A percentile compares a stretch with the other conserved stretches of the same genome.
Conservation (phyloP, 2,797 vertebrate species). For the Melanotaenia parkinsoni region DNA sequence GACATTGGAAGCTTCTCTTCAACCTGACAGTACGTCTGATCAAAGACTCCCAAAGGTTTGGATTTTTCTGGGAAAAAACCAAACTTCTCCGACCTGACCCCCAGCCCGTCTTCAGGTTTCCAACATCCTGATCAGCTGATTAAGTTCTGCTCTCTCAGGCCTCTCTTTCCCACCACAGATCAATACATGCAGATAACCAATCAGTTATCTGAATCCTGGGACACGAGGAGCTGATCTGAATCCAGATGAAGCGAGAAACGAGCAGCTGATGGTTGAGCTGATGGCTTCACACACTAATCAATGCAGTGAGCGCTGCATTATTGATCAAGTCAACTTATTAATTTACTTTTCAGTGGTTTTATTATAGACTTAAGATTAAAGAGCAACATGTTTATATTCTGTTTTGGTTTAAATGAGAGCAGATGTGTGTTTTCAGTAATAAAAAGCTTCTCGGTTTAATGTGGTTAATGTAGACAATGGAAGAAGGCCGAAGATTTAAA, state of each 20-base stretch:
- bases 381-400: too few species aligned
- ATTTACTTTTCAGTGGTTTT: background rate
- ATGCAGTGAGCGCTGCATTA: slow-evolving; percentile 34
- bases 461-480: too few species aligned
- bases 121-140: too few species aligned
- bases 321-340: slow-evolving; percentile 22
- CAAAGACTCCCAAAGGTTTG: too few species aligned
- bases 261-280: slow-evolving; percentile 19
- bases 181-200: background rate
- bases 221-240: background rate
- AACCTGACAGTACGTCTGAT: background rate
- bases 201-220: background rate
- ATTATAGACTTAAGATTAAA: background rate
- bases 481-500: too few species aligned
- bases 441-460: too few species aligned
- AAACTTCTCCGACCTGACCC: too few species aligned
- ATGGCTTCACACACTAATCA: slow-evolving; percentile 74
- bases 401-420: too few species aligned
- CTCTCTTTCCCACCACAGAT: background rate
- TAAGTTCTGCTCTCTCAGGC: background rate
- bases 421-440: too few species aligned
- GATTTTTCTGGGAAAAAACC: too few species aligned
- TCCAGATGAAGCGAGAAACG: background rate
- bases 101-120: too few species aligned
- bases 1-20: background rate